Base-by-base conservation (phyloP, 2,888 invertebrate species). In the Archips xylosteana region DNA sequence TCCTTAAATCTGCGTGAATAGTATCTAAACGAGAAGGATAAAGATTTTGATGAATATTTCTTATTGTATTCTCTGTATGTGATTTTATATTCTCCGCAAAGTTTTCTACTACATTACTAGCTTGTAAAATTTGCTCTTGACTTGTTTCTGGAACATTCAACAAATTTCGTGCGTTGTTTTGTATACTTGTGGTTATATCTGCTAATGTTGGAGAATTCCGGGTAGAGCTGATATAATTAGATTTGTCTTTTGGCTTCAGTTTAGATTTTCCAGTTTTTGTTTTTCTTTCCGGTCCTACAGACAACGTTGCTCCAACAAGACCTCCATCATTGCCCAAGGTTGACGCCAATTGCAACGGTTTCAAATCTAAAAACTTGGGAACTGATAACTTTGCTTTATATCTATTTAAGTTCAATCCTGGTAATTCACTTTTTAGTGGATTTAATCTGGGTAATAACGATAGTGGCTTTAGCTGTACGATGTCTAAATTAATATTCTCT, bases 301-400 rank as follows among this genome's bases (percentile, higher is more conserved):
- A 79, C 63, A 85, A 76, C 54, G 76, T 78, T 10, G 84, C 82
- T 15, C 83, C 85, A 47, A 86, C 71, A 15, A 84, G 73, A 59
- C 81, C 79, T 49, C 79, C 78, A 32, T 79, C 80, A 64, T 82
- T 82, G 9, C 81, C 77, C 23, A 85, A 74, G n/a, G 80, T 76
- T 34, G 89, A 85, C 71, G 85, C 82, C 4, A 85, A 71, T 66
- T 84, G 85, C 12, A 88, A 69, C 65, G 88, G 85, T 75, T 85
- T 87, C 2, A 88, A 73, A 32, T 83, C 78, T 15, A 89, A 77
- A 57, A 83, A 80, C 42, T 85, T 82, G 3, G 89, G 87, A 32
- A 85, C 68, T 1, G 87, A 80, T 49, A 90, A 71, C 78, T 84
- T 88, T n/a, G 85, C 78, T 76, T 81, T 87, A 71, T 82, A 87